A percentile compares a stretch with the other conserved stretches of the same genome.
Evolutionary conservation across 2,113 vertebrate species (phyloP).

Genomic region (Labrus mixtus): DNA sequence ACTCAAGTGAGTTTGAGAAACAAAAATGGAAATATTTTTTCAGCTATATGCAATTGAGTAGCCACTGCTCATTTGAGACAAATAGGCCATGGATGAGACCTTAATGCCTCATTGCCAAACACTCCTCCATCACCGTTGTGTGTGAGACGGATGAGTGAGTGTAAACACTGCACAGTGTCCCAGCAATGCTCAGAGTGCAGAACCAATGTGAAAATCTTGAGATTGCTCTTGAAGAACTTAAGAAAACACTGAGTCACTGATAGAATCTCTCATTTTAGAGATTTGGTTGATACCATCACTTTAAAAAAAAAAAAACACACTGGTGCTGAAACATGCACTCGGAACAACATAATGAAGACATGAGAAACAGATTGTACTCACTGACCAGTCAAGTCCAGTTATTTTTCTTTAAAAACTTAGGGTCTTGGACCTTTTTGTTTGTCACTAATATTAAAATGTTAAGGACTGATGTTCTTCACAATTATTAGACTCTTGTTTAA

Average conservation of each 20-base stretch:
- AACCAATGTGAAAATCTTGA: slow-evolving; percentile 65
- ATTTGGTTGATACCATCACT: slow-evolving; percentile 49
- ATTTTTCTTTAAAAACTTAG: too few relatives aligned
- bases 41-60: slow-evolving; percentile 58
- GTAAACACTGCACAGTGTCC: slow-evolving; percentile 69
- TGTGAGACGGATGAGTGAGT: slow-evolving; percentile 71
- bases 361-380: neutral
- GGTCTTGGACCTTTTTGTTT: too few relatives aligned
- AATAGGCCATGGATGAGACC: slow-evolving; percentile 65
- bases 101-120: slow-evolving; percentile 74
- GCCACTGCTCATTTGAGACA: slow-evolving; percentile 68
- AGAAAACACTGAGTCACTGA: slow-evolving; percentile 49
- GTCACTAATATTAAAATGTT: too few relatives aligned
- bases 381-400: too few relatives aligned
- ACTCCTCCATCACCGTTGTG: slow-evolving; percentile 67
- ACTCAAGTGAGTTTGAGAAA: neutral
- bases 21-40: slow-evolving; percentile 43
- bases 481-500: neutral
- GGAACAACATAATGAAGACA: neutral
- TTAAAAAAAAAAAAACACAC: slow-evolving; percentile 30
- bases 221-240: slow-evolving; percentile 63
- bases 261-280: slow-evolving; percentile 48
- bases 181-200: slow-evolving; percentile 37
- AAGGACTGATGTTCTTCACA: neutral
- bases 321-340: neutral